Base-by-base conservation (phyloP, 2,797 vertebrate species). In the Myioborus miniatus region DNA sequence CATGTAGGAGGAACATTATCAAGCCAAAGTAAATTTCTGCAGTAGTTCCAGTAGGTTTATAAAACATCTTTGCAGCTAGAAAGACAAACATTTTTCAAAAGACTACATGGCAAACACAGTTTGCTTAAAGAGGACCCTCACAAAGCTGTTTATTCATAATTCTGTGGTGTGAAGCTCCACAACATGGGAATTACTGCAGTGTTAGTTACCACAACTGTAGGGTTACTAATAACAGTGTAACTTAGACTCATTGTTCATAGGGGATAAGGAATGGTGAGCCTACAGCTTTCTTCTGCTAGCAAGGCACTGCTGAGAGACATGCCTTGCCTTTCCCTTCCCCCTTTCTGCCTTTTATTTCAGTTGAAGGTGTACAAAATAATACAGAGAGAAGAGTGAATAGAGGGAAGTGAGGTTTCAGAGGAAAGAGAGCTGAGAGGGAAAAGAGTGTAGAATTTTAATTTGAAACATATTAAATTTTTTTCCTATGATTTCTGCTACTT, bases 1-100 rank as follows among this genome's bases (percentile, higher is more conserved):
- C 68, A 59, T 81, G 94, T 97, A 94, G 95, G 83, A 96, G 86
- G 90, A 68, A 90, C 50, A 70, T 92, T 88, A 83, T 49, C 83
- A 97, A 97, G 75, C 44, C 71, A 94, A 80, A 75, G 87, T 95
- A 94, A 90, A 95, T 97, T 97, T 96, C 85, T 94, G 34, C 71
- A 90, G 52, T 81, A 71, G 77, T 96, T 96, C 95, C 63, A 91
- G 71, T 59, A 96, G 86, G 65, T 80, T 97, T 97, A 85, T 80
- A 95, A 87, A 97, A 93, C 43, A 78, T 88, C 76, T 96, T 96
- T 96, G 82, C 78, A 92, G 56, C 60, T 67, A 67, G 56, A 79
- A 90, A 85, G 86, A 63, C 36, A 15, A 83, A 72, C 60, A 39
- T 95, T 89, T 94, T 95, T 88, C 58, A 76, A 78, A 81, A 91